These are phyloP conservation scores for Aphelinus atriplicis DNA, from an alignment of 1,140 invertebrate genomes.

Conservation along the genomic window DNA sequence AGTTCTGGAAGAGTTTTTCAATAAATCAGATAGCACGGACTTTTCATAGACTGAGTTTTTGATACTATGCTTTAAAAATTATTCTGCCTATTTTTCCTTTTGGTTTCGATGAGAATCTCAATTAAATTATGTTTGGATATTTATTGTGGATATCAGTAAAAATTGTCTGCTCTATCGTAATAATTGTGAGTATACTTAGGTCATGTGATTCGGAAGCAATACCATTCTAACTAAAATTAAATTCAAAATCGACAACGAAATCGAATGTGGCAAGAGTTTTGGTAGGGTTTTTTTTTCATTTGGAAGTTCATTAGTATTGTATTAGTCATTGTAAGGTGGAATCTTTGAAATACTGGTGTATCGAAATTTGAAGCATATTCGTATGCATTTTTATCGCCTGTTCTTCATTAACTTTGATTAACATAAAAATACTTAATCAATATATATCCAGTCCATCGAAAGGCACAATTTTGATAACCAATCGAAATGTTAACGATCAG, in stretches of 20 bases:
- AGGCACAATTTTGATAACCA: constrained; percentile 64
- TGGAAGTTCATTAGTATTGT: constrained; percentile 6
- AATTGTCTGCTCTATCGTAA: constrained; percentile 13
- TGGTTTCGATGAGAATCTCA: no score
- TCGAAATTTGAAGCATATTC: background rate
- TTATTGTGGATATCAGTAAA: constrained; percentile 4
- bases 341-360: constrained; percentile 2
- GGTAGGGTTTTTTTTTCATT: background rate
- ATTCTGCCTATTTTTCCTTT: no score
- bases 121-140: background rate
- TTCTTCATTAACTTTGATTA: constrained; percentile 24
- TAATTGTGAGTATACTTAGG: background rate
- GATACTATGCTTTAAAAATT: background rate
- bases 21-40: background rate
- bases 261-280: background rate
- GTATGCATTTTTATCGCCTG: constrained; percentile 12
- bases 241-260: background rate
- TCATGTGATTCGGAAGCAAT: background rate
- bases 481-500: constrained; percentile 52
- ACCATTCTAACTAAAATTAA: background rate
- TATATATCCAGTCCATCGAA: constrained; percentile 57
- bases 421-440: constrained; percentile 49
- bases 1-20: background rate
- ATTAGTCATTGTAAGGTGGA: constrained; percentile 8
- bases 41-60: constrained; percentile 15